phyloP scores from a whole-genome alignment of 2,797 vertebrate species.

The Crenichthys baileyi region DNA sequence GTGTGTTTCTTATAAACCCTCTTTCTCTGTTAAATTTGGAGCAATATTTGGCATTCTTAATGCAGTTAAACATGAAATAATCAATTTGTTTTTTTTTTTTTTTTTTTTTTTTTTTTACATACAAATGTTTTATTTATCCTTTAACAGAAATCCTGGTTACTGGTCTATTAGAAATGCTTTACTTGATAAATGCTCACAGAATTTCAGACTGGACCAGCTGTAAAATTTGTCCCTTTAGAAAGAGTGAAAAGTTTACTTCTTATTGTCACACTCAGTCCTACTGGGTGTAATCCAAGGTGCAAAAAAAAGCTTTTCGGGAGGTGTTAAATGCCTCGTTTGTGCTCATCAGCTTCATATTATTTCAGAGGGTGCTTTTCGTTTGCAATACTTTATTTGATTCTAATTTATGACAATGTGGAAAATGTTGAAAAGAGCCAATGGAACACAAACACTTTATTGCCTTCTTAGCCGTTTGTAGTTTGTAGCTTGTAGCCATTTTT shows the following conservation, averaged over 20 bases:
- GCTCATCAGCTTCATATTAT: neutral
- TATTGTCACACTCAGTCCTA: neutral
- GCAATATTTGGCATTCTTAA: constrained; percentile 17
- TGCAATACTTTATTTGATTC: neutral
- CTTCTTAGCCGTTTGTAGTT: neutral
- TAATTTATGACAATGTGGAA: neutral
- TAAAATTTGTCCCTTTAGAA: neutral
- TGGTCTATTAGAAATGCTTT: too few species aligned
- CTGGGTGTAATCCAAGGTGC: constrained; percentile 10
- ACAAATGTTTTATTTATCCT: neutral
- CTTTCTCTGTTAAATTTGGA: constrained; percentile 39
- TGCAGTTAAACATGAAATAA: constrained; percentile 18
- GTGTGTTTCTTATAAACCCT: constrained; percentile 21
- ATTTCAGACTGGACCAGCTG: neutral
- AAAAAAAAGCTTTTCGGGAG: neutral
- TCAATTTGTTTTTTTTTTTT: neutral
- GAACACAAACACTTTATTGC: neutral
- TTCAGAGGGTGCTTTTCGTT: neutral
- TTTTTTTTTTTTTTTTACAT: neutral
- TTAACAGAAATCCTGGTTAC: neutral
- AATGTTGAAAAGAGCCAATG: neutral
- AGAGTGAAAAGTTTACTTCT: neutral
- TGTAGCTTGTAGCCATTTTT: too few species aligned
- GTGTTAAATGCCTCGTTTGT: neutral
- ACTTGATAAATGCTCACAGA: neutral